Evolutionary conservation across 2,797 vertebrate species (phyloP).

Genomic region (Rallus crepitans): DNA sequence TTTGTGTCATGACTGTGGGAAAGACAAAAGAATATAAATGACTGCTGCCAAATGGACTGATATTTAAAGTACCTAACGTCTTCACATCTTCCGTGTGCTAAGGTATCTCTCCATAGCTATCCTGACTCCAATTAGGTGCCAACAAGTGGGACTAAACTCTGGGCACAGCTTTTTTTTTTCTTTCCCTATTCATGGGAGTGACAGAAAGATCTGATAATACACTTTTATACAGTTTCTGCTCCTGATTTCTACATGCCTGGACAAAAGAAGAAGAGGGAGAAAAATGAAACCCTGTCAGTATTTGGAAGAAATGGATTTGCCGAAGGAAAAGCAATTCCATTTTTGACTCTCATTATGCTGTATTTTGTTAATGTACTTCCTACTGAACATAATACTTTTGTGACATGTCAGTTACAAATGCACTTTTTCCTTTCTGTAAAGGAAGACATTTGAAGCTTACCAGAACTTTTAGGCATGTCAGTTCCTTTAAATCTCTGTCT

Average conservation of each 20-base stretch:
- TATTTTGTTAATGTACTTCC: background rate
- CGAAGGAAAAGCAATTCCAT: background rate
- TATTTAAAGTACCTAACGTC: background rate
- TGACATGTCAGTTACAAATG: background rate
- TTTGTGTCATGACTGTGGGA: background rate
- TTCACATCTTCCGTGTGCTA: background rate
- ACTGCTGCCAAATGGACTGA: background rate
- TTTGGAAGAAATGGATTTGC: background rate
- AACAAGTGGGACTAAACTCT: background rate
- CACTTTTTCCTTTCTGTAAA: background rate
- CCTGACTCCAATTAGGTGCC: background rate
- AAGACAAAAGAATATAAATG: background rate
- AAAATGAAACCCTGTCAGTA: background rate
- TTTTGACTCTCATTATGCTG: accelerated
- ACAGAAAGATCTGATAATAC: background rate
- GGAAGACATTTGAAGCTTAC: background rate
- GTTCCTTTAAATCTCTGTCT: background rate
- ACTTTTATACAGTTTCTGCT: background rate
- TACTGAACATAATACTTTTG: background rate
- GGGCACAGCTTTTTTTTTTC: background rate
- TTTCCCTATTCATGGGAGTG: background rate
- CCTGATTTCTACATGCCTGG: background rate
- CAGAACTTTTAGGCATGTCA: background rate
- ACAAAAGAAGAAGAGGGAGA: background rate
- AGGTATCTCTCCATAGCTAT: background rate